Evolutionary conservation across 2,797 vertebrate genomes (phyloP).

Genomic region (Pseudochromis fuscus): DNA sequence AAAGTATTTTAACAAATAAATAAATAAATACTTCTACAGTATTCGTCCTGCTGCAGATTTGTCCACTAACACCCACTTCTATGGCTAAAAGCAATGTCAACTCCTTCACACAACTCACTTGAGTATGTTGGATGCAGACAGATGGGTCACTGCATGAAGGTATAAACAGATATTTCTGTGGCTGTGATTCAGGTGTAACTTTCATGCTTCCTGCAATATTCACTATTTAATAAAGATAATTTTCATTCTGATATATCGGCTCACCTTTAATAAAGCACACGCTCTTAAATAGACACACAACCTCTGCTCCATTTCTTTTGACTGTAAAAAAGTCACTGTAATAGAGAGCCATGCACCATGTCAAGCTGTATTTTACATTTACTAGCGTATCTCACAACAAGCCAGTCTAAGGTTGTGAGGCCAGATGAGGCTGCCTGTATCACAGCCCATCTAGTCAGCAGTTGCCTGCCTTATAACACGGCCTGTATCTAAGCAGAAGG

Average conservation of each 20-base stretch:
- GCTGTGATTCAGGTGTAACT: conserved; percentile 37
- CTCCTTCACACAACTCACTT: too few relatives aligned
- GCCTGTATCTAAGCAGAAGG: conserved; percentile 77
- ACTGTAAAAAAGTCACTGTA: conserved; percentile 56
- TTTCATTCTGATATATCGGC: conserved; percentile 49
- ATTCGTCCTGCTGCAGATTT: too few relatives aligned
- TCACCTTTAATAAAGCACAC: conserved; percentile 48
- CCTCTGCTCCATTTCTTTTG: conserved; percentile 44
- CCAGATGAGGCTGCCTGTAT: conserved; percentile 66
- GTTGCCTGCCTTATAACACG: conserved; percentile 51
- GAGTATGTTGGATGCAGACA: background rate
- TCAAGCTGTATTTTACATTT: conserved; percentile 76
- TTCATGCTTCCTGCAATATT: conserved; percentile 39
- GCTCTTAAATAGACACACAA: conserved; percentile 31
- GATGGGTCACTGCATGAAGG: background rate
- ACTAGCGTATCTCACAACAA: conserved; percentile 65
- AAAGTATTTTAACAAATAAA: too few relatives aligned
- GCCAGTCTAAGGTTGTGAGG: conserved; percentile 56
- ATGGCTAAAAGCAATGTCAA: too few relatives aligned
- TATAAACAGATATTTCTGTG: conserved; percentile 7
- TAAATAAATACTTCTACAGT: too few relatives aligned
- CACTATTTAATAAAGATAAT: conserved; percentile 55
- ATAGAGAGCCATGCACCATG: conserved; percentile 50
- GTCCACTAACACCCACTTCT: too few relatives aligned
- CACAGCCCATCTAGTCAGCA: conserved; percentile 66